Base-by-base conservation (phyloP, 2,888 invertebrate genomes). In the Magallana nippona region DNA sequence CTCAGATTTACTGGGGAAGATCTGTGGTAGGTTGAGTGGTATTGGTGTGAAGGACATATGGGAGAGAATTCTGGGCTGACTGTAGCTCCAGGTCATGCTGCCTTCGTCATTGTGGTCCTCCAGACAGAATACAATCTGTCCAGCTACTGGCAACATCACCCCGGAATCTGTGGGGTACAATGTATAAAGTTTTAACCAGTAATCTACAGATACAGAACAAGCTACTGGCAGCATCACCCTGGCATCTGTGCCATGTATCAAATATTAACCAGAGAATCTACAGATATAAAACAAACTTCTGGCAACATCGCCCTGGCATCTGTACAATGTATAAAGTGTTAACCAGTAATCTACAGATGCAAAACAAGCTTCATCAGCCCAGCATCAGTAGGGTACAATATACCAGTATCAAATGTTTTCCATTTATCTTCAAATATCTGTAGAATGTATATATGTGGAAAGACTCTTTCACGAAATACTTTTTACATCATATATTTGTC, bases 1-100 rank as follows among this genome's bases (percentile, higher is more conserved):
- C 17, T 80, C 81, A 15, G 44, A 55, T 10, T 22, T 55, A 13
- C 82, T 80, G 22, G 78, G 57, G 27, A 71, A 71, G 57, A 77
- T 82, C 57, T 79, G 83, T 11, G 88, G 82, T 19, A 88, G 58
- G 71, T 86, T 90, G 84, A 97, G 96, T 0, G 98, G 98, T 82
- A 98, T 96, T 0, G 98, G 98, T 91, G 96, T 97, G 11, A 97
- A 96, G 56, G 96, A 95, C 82, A 98, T 95, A 88, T 96, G 96
- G 0, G 96, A 97, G 90, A 98, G 95, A 77, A 96, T 96, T 58
- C 98, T 95, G 0, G 98, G 98, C 92, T 98, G 97, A 0, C 98
- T 98, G 94, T 98, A 98, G 3, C 97, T 95, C 98, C 98, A 98
- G 22, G 97, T 96, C 95, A 98, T 97, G 22, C 89, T 86, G 82